A percentile compares a stretch with the other conserved stretches of the same genome.
Evolutionary conservation across 2,797 vertebrate genomes (phyloP).

Genomic region (Enoplosus armatus): DNA sequence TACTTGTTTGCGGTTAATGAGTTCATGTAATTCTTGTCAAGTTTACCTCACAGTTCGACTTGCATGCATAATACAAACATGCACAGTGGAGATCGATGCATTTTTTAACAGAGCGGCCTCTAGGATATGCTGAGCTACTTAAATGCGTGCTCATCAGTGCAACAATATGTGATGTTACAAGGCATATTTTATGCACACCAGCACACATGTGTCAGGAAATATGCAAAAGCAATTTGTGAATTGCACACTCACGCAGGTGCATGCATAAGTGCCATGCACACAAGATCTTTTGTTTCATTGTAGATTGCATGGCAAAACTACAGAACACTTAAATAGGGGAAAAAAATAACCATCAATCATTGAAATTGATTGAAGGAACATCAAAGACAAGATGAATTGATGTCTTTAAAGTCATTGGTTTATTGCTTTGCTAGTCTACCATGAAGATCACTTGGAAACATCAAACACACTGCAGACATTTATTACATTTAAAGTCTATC

Average conservation of each 20-base stretch:
- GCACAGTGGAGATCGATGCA: not conserved
- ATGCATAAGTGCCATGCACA: conserved; percentile 6
- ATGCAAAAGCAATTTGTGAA: conserved; percentile 16
- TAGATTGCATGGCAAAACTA: not conserved
- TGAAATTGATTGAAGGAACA: not conserved
- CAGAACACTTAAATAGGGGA: not conserved
- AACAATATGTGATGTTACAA: conserved; percentile 14
- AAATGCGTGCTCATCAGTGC: conserved; percentile 17
- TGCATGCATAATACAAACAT: conserved; percentile 31
- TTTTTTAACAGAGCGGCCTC: conserved; percentile 22
- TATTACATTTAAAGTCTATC: conserved; percentile 40
- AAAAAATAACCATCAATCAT: not conserved
- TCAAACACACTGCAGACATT: conserved; percentile 47
- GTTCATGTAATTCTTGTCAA: conserved; percentile 26
- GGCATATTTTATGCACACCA: conserved; percentile 13
- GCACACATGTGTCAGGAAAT: conserved; percentile 10
- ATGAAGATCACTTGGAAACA: conserved; percentile 41
- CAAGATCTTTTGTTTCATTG: not conserved
- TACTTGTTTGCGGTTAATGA: conserved; percentile 22
- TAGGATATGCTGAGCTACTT: conserved; percentile 14
- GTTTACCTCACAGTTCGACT: conserved; percentile 13
- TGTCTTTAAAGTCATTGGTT: conserved; percentile 17
- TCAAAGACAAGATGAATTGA: conserved; percentile 30
- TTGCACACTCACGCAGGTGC: not conserved
- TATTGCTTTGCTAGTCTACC: conserved; percentile 34